Evolutionary conservation across 1,140 invertebrate genomes (phyloP).

Genomic region (Drosophila burlai): DNA sequence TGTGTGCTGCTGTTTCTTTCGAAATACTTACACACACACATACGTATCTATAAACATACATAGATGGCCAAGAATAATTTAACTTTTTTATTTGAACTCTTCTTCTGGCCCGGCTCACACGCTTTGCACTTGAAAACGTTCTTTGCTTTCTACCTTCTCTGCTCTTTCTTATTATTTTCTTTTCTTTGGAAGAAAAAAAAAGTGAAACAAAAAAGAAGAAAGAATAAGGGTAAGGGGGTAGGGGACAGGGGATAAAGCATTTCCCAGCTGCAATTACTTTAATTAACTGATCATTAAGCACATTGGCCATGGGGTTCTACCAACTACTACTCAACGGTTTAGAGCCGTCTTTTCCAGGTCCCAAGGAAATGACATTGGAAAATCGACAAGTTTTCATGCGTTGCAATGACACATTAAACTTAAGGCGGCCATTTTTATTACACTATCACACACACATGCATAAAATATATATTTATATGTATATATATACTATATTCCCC

Average conservation of each 20-base stretch:
- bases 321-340: neutral
- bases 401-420: constrained; percentile 46
- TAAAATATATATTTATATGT: neutral
- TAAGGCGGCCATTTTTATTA: constrained; percentile 38
- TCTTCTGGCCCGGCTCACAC: constrained; percentile 58
- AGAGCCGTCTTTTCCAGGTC: neutral
- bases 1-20: constrained; percentile 6
- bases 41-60: too few species aligned
- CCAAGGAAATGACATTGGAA: constrained; percentile 78
- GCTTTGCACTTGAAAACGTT: constrained; percentile 76
- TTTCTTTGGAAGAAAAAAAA: constrained; percentile 36
- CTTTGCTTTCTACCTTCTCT: constrained; percentile 34
- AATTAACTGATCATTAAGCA: constrained; percentile 81
- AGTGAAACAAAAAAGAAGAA: constrained; percentile 11
- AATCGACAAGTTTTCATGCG: constrained; percentile 41
- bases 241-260: constrained; percentile 6
- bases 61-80: constrained; percentile 40
- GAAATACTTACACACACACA: constrained; percentile 3
- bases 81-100: constrained; percentile 60
- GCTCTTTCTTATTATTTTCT: constrained; percentile 40
- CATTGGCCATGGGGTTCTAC: constrained; percentile 41
- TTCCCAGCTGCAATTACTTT: constrained; percentile 75
- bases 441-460: neutral
- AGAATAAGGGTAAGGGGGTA: neutral
- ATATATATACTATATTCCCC: constrained; percentile 1